Conservation (phyloP, 2,888 invertebrate genomes). For the Xiphydria camelus region DNA sequence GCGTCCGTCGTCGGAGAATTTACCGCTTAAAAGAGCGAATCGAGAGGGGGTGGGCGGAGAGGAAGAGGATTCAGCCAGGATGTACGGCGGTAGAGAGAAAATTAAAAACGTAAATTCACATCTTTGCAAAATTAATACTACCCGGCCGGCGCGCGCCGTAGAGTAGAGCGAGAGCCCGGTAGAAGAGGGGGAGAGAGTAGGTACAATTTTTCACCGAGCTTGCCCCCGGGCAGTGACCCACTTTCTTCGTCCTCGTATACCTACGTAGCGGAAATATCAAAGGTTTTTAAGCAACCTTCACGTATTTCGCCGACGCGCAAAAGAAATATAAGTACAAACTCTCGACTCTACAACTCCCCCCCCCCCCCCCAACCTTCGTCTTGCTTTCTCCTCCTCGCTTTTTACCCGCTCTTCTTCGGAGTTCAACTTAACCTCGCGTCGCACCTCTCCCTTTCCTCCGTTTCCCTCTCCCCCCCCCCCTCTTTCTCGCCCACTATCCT, state of each 20-base stretch:
- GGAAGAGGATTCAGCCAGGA: too few relatives aligned
- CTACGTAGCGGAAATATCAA: conserved; percentile 24
- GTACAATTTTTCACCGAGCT: conserved; percentile 26
- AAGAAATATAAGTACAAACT: conserved; percentile 22
- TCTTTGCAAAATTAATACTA: neutral
- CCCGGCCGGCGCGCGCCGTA: neutral
- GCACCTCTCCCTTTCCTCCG: too few relatives aligned
- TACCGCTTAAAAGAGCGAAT: too few relatives aligned
- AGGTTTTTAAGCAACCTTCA: conserved; percentile 27
- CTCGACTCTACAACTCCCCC: too few relatives aligned
- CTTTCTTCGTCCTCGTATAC: too few relatives aligned
- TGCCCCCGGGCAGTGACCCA: conserved; percentile 26
- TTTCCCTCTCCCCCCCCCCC: neutral
- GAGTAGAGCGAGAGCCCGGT: conserved; percentile 8
- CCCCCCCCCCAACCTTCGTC: conserved; percentile 9
- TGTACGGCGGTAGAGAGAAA: too few relatives aligned
- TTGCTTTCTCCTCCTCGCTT: neutral
- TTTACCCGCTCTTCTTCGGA: conserved; percentile 17
- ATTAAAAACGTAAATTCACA: conserved; percentile 8
- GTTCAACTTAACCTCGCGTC: too few relatives aligned
- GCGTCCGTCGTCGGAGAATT: too few relatives aligned
- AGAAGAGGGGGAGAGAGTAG: conserved; percentile 13
- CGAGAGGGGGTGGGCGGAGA: too few relatives aligned
- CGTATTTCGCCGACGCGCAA: conserved; percentile 21
- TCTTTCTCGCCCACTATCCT: neutral